Base-by-base conservation (phyloP, 2,888 invertebrate genomes). In the Ichneumoninae sp. region DNA sequence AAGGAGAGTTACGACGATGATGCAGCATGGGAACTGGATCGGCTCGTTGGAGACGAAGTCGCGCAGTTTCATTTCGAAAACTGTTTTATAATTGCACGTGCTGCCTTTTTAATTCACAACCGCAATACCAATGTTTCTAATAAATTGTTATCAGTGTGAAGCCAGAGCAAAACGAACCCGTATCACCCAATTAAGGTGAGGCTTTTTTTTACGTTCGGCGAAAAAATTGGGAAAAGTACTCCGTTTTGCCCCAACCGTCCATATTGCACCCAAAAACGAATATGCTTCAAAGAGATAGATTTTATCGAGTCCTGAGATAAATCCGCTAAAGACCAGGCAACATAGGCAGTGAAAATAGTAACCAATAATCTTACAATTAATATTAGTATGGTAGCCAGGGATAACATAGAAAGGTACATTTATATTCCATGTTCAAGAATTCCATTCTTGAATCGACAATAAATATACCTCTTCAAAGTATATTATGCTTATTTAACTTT, bases 11-110 rank as follows among this genome's bases (percentile, higher is more conserved):
- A 26, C 66, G 33, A 76, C 74, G 84, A 81, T 84, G 84, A 84
- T 81, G 81, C 54, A 75, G 78, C 84, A 81, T 84, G 81, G 81
- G 84, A 81, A 84, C 73, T 13, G 44, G 57, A 75, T 71, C 30
- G 54, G 63, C 54, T 19, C 16, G 13, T 47, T 19, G 47, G n/a
- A 16, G 22, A 44, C 19, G 22, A 26, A 33, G 16, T 36, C 44
- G 30, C 4, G 44, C 13, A 70, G 1, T 22, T 47, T 54, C 26
- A 54, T n/a, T 52, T 52, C 4, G 8, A 52, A 70, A 70, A 69
- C 52, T 26, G 19, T 22, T 57, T 7, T 26, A 26, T 1, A 6
- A 1, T 16, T 4, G 1, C 10, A 36, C 3, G 4, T 10, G 36
- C 36, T 36, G 1, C 19, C 22, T 73, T 44, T 44, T n/a, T 1